A percentile compares a stretch with the other conserved stretches of the same genome.
These are phyloP conservation scores for Tautogolabrus adspersus DNA, from an alignment of 2,113 vertebrate species.

Conservation along the genomic window DNA sequence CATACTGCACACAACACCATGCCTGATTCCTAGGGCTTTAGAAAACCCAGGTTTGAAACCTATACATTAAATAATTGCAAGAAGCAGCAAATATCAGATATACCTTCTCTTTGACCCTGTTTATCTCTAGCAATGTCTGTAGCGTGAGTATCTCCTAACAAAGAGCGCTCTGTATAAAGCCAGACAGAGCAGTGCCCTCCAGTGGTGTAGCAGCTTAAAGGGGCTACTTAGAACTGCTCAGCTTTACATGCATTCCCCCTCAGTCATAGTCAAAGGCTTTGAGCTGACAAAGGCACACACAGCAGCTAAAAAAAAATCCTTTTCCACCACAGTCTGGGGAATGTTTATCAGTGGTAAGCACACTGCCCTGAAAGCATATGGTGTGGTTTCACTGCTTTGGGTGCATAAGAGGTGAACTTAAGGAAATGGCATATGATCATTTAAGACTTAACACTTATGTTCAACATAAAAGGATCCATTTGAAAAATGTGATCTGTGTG, in stretches of 20 bases:
- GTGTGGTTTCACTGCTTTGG: slow-evolving; percentile 74
- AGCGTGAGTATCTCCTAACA: slow-evolving; percentile 55
- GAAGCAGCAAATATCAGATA: slow-evolving; percentile 21
- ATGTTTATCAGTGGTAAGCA: slow-evolving; percentile 82
- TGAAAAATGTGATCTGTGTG: slow-evolving; percentile 10
- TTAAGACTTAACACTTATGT: slow-evolving; percentile 36
- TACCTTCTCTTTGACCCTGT: slow-evolving; percentile 12
- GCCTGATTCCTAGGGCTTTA: neutral
- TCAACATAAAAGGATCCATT: slow-evolving; percentile 61
- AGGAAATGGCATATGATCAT: slow-evolving; percentile 70
- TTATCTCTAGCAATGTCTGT: slow-evolving; percentile 41
- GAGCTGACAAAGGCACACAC: slow-evolving; percentile 78
- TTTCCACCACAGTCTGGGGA: slow-evolving; percentile 80
- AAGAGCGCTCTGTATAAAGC: slow-evolving; percentile 64
- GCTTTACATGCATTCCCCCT: slow-evolving; percentile 62
- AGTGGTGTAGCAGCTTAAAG: slow-evolving; percentile 73
- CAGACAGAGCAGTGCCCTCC: slow-evolving; percentile 82
- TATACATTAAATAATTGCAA: slow-evolving; percentile 5
- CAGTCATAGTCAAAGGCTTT: slow-evolving; percentile 55
- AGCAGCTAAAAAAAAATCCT: slow-evolving; percentile 56
- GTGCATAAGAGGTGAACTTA: slow-evolving; percentile 76
- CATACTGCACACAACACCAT: neutral
- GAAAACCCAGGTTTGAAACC: neutral
- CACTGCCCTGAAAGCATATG: slow-evolving; percentile 77
- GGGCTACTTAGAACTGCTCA: slow-evolving; percentile 38